A percentile compares a stretch with the other conserved stretches of the same genome.
phyloP scores from a whole-genome alignment of 2,888 invertebrate species.

The Muscina levida region DNA sequence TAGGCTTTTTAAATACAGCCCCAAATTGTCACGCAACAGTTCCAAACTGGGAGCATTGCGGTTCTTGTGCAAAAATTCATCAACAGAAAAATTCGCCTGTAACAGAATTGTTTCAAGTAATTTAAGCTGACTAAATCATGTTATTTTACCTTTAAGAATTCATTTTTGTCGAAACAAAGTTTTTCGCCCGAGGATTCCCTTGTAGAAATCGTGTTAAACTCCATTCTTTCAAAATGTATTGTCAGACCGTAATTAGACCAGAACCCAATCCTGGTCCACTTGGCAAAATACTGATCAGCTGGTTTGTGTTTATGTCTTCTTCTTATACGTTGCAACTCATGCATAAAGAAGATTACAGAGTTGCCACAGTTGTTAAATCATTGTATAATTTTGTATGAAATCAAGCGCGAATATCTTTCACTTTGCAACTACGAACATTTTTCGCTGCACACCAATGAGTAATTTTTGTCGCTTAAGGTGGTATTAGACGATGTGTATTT shows the following conservation, averaged over 20 bases:
- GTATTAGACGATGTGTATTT: too few species aligned
- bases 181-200: constrained; percentile 50
- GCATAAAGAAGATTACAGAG: too few species aligned
- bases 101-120: constrained; percentile 28
- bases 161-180: constrained; percentile 78
- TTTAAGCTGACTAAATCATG: background rate
- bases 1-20: constrained; percentile 93
- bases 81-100: constrained; percentile 95
- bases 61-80: constrained; percentile 87
- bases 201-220: constrained; percentile 15
- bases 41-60: constrained; percentile 82
- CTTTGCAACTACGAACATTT: too few species aligned
- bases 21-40: constrained; percentile 92
- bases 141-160: constrained; percentile 77
- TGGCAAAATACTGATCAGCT: background rate
- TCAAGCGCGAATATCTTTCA: too few species aligned
- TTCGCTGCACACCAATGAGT: too few species aligned
- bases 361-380: too few species aligned
- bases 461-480: too few species aligned
- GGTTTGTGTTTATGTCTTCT: background rate
- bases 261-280: background rate
- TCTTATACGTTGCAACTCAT: too few species aligned
- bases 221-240: constrained; percentile 30
- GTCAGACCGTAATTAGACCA: background rate
- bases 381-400: too few species aligned